These are phyloP conservation scores for Protobothrops flavoviridis DNA, from an alignment of 2,113 vertebrate species.

Conservation along the genomic window DNA sequence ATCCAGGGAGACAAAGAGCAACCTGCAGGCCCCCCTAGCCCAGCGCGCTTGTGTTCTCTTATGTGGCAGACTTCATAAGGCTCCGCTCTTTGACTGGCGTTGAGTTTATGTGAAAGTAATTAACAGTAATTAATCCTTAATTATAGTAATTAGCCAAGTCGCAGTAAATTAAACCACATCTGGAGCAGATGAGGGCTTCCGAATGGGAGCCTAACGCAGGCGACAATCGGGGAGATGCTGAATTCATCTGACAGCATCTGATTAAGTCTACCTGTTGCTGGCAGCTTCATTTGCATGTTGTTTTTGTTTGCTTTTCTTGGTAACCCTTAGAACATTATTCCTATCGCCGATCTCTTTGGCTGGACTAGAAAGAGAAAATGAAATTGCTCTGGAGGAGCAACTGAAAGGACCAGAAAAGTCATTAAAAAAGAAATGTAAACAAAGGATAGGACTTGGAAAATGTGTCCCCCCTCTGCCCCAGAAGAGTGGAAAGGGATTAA, in stretches of 20 bases:
- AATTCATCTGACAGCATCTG: constrained; percentile 81
- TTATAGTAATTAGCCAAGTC: constrained; percentile 99
- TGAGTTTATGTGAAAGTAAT: constrained; percentile 99
- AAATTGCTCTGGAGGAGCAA: constrained; percentile 34
- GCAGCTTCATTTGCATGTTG: constrained; percentile 71
- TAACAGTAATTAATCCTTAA: constrained; percentile 99
- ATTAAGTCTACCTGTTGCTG: constrained; percentile 84
- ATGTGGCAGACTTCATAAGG: constrained; percentile 89
- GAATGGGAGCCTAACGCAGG: constrained; percentile 79
- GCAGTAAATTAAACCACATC: constrained; percentile 99
- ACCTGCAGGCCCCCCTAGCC: constrained; percentile 65
- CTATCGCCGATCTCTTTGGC: constrained; percentile 34
- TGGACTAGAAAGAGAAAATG: constrained; percentile 25
- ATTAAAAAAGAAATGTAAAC: constrained; percentile 47
- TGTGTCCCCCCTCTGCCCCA: no score
- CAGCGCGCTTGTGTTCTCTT: constrained; percentile 73
- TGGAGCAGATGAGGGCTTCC: constrained; percentile 93
- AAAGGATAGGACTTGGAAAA: neutral
- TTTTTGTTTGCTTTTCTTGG: constrained; percentile 72
- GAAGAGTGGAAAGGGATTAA: neutral
- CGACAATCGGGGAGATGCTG: constrained; percentile 79
- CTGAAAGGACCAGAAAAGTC: constrained; percentile 47
- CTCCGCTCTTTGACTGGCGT: constrained; percentile 95
- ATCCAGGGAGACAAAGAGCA: constrained; percentile 5
- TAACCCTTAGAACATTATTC: constrained; percentile 63